Percentiles rank a stretch among this genome's conserved stretches.
Conservation (phyloP, 2,888 invertebrate genomes). For the Lasioglossum zephyrum region DNA sequence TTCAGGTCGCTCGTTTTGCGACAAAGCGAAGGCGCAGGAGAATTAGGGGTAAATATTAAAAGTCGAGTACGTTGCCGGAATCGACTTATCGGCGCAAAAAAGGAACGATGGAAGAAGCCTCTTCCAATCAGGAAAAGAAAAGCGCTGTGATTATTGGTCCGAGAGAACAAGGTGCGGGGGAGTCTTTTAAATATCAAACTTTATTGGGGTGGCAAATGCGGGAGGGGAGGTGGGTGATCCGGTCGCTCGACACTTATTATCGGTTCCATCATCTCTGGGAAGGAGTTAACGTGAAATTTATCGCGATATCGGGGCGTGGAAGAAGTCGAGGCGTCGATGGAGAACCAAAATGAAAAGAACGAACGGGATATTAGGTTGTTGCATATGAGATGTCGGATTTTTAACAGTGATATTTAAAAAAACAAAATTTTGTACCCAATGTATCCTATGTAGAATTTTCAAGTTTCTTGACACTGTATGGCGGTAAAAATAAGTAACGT, state of each 20-base stretch:
- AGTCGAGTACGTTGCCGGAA: background rate
- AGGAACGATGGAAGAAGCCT: background rate
- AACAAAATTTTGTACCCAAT: no score
- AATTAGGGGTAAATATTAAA: background rate
- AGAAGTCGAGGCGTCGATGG: background rate
- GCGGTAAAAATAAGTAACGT: no score
- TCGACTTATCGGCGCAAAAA: constrained; percentile 12
- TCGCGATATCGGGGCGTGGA: background rate
- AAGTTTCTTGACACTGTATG: no score
- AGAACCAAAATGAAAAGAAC: background rate
- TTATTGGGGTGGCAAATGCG: constrained; percentile 11
- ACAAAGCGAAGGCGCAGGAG: background rate
- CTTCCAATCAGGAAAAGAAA: background rate
- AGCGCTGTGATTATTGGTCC: constrained; percentile 15
- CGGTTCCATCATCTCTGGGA: background rate
- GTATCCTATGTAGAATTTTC: no score
- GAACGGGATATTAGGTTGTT: background rate
- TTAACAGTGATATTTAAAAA: no score
- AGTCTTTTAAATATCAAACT: constrained; percentile 29
- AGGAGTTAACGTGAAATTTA: constrained; percentile 39
- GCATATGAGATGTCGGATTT: no score
- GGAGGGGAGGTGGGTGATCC: no score
- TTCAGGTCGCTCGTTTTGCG: background rate
- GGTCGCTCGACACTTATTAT: constrained; percentile 28
- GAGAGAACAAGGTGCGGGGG: background rate